These are phyloP conservation scores for Drosophila paracracens DNA, from an alignment of 2,888 invertebrate genomes.

Conservation along the genomic window DNA sequence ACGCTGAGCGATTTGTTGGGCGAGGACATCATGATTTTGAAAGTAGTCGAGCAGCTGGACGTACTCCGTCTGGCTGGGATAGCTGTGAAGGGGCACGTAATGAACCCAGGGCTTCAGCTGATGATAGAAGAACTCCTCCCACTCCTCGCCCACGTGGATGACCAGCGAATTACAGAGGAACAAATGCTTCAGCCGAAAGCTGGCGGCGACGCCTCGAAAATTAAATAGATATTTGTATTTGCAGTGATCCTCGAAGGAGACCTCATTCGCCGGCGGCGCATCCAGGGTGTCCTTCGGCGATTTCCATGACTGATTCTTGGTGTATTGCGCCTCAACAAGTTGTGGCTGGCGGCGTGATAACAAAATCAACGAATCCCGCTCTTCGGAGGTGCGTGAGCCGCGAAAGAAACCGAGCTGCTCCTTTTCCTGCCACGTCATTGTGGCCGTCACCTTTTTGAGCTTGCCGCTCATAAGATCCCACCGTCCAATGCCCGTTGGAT, in stretches of 20 bases:
- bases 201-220: slow-evolving; percentile 98
- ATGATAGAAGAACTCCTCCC: slow-evolving; percentile 97
- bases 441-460: slow-evolving; percentile 88
- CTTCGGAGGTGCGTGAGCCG: slow-evolving; percentile 96
- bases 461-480: slow-evolving; percentile 94
- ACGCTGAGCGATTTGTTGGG: slow-evolving; percentile 91
- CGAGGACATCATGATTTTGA: slow-evolving; percentile 90
- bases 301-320: slow-evolving; percentile 99
- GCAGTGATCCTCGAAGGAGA: slow-evolving; percentile 96
- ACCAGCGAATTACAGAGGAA: slow-evolving; percentile 96
- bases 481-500: slow-evolving; percentile 96
- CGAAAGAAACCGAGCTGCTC: slow-evolving; percentile 92
- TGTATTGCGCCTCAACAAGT: slow-evolving; percentile 96
- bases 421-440: slow-evolving; percentile 92
- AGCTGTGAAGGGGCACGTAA: slow-evolving; percentile 93
- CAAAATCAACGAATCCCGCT: slow-evolving; percentile 94
- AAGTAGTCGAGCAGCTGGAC: slow-evolving; percentile 91
- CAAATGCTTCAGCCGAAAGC: slow-evolving; percentile 97
- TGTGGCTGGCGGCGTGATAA: slow-evolving; percentile 91
- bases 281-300: slow-evolving; percentile 96
- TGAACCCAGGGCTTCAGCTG: slow-evolving; percentile 97
- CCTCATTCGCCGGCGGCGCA: slow-evolving; percentile 93
- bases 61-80: slow-evolving; percentile 89
- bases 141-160: slow-evolving; percentile 96
- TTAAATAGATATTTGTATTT: slow-evolving; percentile 97